Base-by-base conservation (phyloP, 2,113 vertebrate species). In the Chloroceryle aenea region DNA sequence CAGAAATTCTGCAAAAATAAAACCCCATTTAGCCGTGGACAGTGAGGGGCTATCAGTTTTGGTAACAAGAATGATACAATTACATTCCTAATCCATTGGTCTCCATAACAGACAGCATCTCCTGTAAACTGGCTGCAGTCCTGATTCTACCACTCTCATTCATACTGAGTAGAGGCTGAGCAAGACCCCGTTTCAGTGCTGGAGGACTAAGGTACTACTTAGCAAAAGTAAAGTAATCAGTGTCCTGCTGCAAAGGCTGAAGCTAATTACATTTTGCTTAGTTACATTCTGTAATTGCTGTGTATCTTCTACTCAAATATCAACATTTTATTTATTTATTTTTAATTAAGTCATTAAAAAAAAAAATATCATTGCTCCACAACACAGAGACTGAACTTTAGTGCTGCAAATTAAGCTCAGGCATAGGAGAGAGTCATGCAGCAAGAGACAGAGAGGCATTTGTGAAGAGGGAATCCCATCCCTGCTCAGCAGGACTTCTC, bases 1-100 rank as follows among this genome's bases (percentile, higher is more conserved):
- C 53, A 63, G 48, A 93, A 92, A 85, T n/a, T 19, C 89, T 89
- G 66, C n/a, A 76, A 87, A 96, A 87, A 79, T 40, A 40, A 84
- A 74, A 89, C 34, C 53, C 85, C 81, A 79, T 93, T 91, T 91
- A 85, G 43, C 81, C 58, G n/a, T 3, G 13, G 43, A 82, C 74
- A 82, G 77, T 64, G 69, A 87, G 61, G 52, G 38, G 68, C 90
- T 85, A 91, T 88, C 84, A 85, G 14, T 95, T 91, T 89, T 72
- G 59, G 77, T 64, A 95, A 93, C 71, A 82, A 30, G 74, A 91
- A 89, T 22, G 22, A 90, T 58, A 92, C 38, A 67, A 75, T 85
- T 93, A 71, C 29, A 36, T 91, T 89, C 87, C 77, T 63, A 62
- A 61, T 80, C 69, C 82, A 94, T 66, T 72, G 59, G 50, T 81